Evolutionary conservation across 2,888 invertebrate species (phyloP), one percentile per base, ranked within the genome.

Genomic region (Tipula lateralis): DNA sequence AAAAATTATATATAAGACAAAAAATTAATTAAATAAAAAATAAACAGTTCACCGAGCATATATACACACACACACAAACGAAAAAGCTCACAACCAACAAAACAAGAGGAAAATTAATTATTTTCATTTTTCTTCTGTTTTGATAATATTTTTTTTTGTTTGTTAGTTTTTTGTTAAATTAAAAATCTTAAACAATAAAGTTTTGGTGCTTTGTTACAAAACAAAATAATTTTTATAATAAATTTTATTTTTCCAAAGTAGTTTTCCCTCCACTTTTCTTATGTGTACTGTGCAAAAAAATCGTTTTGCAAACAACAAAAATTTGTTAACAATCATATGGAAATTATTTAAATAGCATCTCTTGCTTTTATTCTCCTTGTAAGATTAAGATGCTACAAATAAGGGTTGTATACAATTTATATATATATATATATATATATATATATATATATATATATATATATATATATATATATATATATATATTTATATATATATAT

Each of bases 71-170:
- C 6, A 7, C 2, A 6, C 6, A 36, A 36, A 36, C 36, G n/a
- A 50, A 50, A n/a, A 66, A 66, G 66, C 66, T 66, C 66, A 66
- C 66, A 66, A 66, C 24, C 9, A 66, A 19, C 19, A 66, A 66
- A 66, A 66, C 66, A 66, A 66, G 66, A 66, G 66, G n/a, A 66
- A 66, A 66, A 66, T 66, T 66, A 66, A 66, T 66, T 66, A 66
- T 66, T 66, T 66, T 24, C 66, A 66, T 66, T 19, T 66, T 66
- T 66, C 66, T 66, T 66, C 24, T 66, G 66, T 24, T 66, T 66
- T 66, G 66, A 66, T 66, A 13, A 39, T 66, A 66, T 66, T 66
- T 1, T 39, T 39, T 39, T 6, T 24, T 66, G 66, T 66, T n/a
- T n/a, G n/a, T n/a, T n/a, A 16, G 44, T 16, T 16, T 50, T 50